Percentiles rank a stretch among this genome's conserved stretches.
Evolutionary conservation across 2,888 invertebrate genomes (phyloP).

Genomic region (Mythimna pallens): DNA sequence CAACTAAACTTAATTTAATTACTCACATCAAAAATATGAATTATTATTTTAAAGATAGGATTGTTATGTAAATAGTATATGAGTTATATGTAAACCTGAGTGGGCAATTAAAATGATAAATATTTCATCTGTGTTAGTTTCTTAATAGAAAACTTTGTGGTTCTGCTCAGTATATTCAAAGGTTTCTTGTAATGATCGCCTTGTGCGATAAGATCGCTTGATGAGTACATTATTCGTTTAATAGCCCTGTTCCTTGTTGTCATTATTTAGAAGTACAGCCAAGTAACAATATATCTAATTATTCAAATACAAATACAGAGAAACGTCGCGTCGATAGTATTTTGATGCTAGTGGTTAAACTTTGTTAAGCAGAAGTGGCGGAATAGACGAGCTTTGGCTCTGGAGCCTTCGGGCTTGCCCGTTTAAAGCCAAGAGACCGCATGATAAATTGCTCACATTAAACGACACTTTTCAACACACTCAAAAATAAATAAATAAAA

Average conservation of each 20-base stretch:
- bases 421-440: too few relatives aligned
- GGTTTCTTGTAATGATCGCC: background rate
- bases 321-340: background rate
- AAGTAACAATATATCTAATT: background rate
- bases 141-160: background rate
- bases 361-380: too few relatives aligned
- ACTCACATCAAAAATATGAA: background rate
- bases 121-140: background rate
- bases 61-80: background rate
- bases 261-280: constrained; percentile 3
- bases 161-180: background rate
- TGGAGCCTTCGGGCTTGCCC: too few relatives aligned
- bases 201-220: background rate
- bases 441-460: too few relatives aligned
- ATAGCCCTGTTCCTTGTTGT: constrained; percentile 8
- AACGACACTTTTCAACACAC: too few relatives aligned
- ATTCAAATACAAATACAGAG: background rate
- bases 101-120: background rate
- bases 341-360: too few relatives aligned
- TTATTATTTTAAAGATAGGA: background rate
- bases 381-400: too few relatives aligned
- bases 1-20: background rate
- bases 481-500: too few relatives aligned
- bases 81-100: background rate
- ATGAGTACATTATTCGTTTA: constrained; percentile 13